Evolutionary conservation across 2,797 vertebrate species (phyloP).

Genomic region (Falco berigora): DNA sequence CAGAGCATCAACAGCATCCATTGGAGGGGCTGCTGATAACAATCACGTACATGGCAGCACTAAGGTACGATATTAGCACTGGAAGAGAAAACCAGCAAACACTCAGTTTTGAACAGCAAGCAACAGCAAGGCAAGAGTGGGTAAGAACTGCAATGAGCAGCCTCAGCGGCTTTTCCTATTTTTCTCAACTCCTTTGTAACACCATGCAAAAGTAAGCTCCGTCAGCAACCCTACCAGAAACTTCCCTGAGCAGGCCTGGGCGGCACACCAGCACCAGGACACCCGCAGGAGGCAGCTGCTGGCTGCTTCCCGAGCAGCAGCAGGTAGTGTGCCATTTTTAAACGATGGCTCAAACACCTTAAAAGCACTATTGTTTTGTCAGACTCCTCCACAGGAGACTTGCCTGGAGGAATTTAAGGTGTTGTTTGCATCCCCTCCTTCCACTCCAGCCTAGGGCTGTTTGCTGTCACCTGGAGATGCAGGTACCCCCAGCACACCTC

Average conservation of each 20-base stretch:
- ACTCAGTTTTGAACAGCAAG: neutral
- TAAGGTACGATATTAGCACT: neutral
- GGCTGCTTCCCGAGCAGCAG: neutral
- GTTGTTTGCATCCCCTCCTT: neutral
- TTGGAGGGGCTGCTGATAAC: neutral
- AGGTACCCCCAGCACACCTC: neutral
- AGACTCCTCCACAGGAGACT: neutral
- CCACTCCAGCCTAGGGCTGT: neutral
- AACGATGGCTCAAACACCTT: neutral
- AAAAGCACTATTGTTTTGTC: neutral
- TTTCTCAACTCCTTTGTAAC: neutral
- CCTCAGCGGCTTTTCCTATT: neutral
- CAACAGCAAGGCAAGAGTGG: neutral
- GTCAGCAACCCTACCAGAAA: neutral
- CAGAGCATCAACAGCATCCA: neutral
- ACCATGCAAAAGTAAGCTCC: neutral
- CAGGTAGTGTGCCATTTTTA: rapidly evolving
- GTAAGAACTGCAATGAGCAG: neutral
- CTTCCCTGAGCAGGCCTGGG: neutral
- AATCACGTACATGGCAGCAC: rapidly evolving
- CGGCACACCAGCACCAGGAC: neutral
- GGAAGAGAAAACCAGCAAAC: neutral
- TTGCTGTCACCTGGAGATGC: neutral
- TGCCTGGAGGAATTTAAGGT: neutral
- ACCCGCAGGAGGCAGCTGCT: neutral